Percentiles rank a stretch among this genome's conserved stretches.
These are phyloP conservation scores for Zaprionus bogoriensis DNA, from an alignment of 2,888 invertebrate species.

Conservation along the genomic window DNA sequence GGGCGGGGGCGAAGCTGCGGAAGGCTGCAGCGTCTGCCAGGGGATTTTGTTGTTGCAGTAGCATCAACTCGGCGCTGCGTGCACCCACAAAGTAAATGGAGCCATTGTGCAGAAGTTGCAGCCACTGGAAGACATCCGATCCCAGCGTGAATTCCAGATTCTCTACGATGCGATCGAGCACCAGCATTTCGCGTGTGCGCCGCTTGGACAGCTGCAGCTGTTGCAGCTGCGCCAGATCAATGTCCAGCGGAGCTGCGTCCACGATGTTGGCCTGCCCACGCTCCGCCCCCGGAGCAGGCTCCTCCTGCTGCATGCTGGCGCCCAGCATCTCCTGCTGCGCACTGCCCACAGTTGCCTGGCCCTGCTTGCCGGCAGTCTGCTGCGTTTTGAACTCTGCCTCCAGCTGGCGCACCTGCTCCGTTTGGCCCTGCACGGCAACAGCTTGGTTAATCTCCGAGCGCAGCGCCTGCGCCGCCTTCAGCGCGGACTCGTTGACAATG, in stretches of 20 bases:
- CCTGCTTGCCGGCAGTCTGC: neutral
- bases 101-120: slow-evolving; percentile 64
- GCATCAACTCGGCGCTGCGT: slow-evolving; percentile 57
- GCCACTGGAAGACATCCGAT: slow-evolving; percentile 76
- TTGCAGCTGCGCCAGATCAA: slow-evolving; percentile 70
- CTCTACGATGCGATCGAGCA: slow-evolving; percentile 77
- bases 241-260: slow-evolving; percentile 46
- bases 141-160: slow-evolving; percentile 71
- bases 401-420: slow-evolving; percentile 33
- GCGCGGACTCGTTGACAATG: slow-evolving; percentile 53
- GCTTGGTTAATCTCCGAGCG: slow-evolving; percentile 55
- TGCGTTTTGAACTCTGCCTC: slow-evolving; percentile 36
- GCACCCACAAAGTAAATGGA: slow-evolving; percentile 76
- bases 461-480: slow-evolving; percentile 39
- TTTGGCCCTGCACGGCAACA: slow-evolving; percentile 40
- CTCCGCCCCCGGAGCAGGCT: neutral
- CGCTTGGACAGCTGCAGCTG: slow-evolving; percentile 69
- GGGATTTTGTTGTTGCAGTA: slow-evolving; percentile 55
- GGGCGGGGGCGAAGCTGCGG: slow-evolving; percentile 36
- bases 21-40: slow-evolving; percentile 12
- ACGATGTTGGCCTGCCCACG: slow-evolving; percentile 62
- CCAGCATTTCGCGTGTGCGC: slow-evolving; percentile 77
- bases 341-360: slow-evolving; percentile 2
- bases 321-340: slow-evolving; percentile 38
- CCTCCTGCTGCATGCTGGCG: slow-evolving; percentile 15